Evolutionary conservation across 2,797 vertebrate genomes (phyloP).

Genomic region (Thaleichthys pacificus): DNA sequence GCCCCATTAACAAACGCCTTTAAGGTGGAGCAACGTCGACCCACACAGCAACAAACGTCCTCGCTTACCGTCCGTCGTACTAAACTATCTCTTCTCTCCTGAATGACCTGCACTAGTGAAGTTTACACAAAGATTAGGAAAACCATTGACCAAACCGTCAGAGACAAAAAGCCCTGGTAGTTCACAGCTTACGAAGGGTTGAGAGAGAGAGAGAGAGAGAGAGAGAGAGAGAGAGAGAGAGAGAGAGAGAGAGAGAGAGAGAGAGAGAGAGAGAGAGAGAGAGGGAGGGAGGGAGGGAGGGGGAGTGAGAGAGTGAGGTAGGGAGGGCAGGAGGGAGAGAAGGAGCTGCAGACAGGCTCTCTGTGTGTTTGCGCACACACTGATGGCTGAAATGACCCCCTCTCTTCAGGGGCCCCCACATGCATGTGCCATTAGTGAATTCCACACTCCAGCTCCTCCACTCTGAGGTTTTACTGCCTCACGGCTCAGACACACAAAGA

Average conservation of each 20-base stretch:
- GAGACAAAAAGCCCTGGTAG: slow-evolving; percentile 57
- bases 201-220: slow-evolving; percentile 26
- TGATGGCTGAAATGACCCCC: slow-evolving; percentile 73
- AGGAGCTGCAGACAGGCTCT: slow-evolving; percentile 63
- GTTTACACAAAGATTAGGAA: slow-evolving; percentile 68
- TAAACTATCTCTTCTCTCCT: slow-evolving; percentile 49
- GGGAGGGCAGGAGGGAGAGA: slow-evolving; percentile 29
- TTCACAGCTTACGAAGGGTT: slow-evolving; percentile 35
- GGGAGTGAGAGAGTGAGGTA: neutral
- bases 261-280: slow-evolving; percentile 18
- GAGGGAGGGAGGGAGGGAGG: slow-evolving; percentile 17
- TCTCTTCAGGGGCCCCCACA: slow-evolving; percentile 73
- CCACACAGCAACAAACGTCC: slow-evolving; percentile 61
- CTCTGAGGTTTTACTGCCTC: slow-evolving; percentile 66
- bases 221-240: slow-evolving; percentile 45
- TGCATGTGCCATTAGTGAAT: slow-evolving; percentile 81
- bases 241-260: slow-evolving; percentile 40
- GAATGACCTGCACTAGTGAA: slow-evolving; percentile 61
- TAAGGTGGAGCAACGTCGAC: slow-evolving; percentile 68
- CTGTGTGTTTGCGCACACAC: slow-evolving; percentile 71
- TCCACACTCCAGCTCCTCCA: slow-evolving; percentile 75
- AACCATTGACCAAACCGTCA: slow-evolving; percentile 62
- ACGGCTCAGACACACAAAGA: slow-evolving; percentile 61
- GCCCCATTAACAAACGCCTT: slow-evolving; percentile 77
- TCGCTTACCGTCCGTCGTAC: slow-evolving; percentile 51